A percentile compares a stretch with the other conserved stretches of the same genome.
These are phyloP conservation scores for Calephelis nemesis DNA, from an alignment of 1,140 invertebrate genomes.

Conservation along the genomic window DNA sequence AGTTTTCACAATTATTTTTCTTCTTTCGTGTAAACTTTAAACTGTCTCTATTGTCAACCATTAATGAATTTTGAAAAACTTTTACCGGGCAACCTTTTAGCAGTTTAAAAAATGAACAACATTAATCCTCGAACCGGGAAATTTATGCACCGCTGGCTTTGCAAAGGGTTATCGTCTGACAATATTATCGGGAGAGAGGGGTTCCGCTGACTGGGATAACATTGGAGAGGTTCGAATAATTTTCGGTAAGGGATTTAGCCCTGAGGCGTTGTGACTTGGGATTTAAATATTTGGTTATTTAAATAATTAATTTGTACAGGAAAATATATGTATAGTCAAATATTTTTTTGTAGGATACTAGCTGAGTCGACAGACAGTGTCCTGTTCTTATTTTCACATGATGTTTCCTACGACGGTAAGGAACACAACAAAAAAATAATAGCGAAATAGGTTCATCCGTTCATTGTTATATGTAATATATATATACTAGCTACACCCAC, in stretches of 20 bases:
- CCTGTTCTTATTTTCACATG: no score
- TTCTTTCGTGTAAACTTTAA: background rate
- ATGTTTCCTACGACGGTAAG: no score
- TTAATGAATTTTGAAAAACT: constrained; percentile 12
- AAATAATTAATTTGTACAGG: background rate
- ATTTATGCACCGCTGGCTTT: constrained; percentile 33
- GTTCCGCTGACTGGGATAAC: constrained; percentile 12
- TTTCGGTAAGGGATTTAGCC: background rate
- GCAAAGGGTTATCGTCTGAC: constrained; percentile 33
- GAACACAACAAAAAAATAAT: no score
- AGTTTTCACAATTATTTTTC: background rate
- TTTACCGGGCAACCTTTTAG: background rate
- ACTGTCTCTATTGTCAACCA: background rate
- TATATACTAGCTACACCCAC: no score
- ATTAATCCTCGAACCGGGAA: constrained; percentile 24
- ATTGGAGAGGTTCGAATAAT: background rate
- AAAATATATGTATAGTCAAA: background rate
- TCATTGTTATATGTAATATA: no score
- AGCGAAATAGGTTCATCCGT: no score
- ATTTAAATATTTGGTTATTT: no score
- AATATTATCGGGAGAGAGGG: constrained; percentile 25
- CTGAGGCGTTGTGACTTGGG: background rate
- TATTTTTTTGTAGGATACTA: no score
- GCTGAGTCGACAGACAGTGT: no score
- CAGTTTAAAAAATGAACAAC: constrained; percentile 22